Percentiles rank a stretch among this genome's conserved stretches.
Evolutionary conservation across 2,113 vertebrate genomes (phyloP).

Genomic region (Naja naja): DNA sequence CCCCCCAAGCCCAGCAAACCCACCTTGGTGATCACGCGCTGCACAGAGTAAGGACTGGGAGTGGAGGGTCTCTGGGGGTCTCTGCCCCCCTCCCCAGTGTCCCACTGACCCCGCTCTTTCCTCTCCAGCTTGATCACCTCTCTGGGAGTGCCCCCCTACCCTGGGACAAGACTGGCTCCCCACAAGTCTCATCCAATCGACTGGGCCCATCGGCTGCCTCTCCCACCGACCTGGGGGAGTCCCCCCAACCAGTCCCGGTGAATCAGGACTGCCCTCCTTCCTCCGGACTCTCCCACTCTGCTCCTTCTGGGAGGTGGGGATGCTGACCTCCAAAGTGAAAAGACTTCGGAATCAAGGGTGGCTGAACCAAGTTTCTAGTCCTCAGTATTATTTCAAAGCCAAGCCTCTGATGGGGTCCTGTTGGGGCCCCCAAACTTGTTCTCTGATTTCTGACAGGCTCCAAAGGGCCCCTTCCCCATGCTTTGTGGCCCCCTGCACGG

Average conservation of each 20-base stretch:
- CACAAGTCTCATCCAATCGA: constrained; percentile 45
- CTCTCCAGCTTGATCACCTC: constrained; percentile 62
- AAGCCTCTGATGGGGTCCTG: not conserved
- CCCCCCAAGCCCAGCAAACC: constrained; percentile 69
- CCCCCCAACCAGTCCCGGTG: not conserved
- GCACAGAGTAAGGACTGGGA: constrained; percentile 75
- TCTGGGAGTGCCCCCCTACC: constrained; percentile 62
- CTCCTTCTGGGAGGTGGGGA: not conserved
- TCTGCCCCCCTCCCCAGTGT: not conserved
- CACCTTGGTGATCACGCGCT: constrained; percentile 82
- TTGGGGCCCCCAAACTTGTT: not conserved
- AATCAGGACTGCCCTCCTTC: not conserved
- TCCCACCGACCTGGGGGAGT: not conserved
- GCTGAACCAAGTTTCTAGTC: not conserved
- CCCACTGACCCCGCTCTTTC: not conserved
- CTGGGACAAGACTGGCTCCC: constrained; percentile 53
- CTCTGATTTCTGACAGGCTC: not conserved
- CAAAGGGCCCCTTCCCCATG: not conserved
- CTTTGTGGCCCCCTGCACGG: not conserved
- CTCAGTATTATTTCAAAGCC: not conserved
- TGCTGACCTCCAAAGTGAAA: no score
- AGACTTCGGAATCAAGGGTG: not conserved
- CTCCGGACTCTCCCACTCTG: not conserved
- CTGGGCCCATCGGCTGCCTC: constrained; percentile 43
- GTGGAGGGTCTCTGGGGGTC: constrained; percentile 44